Conservation (phyloP, 2,888 invertebrate genomes). For the Gerris lacustris region DNA sequence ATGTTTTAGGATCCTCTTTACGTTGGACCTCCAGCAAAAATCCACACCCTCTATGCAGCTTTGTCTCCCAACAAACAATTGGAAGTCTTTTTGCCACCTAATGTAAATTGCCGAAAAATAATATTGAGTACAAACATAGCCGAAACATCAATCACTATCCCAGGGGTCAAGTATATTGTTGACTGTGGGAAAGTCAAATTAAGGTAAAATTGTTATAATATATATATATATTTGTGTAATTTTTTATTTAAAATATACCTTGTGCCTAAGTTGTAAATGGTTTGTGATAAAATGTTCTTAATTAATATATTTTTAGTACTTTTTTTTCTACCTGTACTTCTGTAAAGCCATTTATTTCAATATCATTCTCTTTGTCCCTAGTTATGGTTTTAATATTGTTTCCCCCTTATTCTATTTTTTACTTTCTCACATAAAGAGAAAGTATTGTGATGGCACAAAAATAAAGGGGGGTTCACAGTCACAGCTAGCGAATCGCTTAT, state of each 20-base stretch:
- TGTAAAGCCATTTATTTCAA: too few species aligned
- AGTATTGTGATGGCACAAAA: too few species aligned
- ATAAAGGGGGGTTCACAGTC: too few species aligned
- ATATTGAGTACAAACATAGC: conserved; percentile 48
- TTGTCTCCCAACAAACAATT: conserved; percentile 41
- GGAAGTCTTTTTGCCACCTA: conserved; percentile 40
- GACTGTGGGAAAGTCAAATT: conserved; percentile 87
- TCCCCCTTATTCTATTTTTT: too few species aligned
- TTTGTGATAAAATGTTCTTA: conserved; percentile 9
- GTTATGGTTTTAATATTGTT: too few species aligned
- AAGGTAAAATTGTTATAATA: conserved; percentile 42
- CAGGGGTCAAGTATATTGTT: conserved; percentile 74
- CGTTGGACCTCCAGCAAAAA: conserved; percentile 51
- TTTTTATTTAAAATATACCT: too few species aligned
- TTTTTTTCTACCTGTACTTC: too few species aligned
- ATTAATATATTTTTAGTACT: neutral
- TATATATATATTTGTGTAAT: too few species aligned
- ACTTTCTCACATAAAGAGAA: too few species aligned
- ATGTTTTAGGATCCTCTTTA: conserved; percentile 23
- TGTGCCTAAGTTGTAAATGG: neutral
- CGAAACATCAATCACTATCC: conserved; percentile 49
- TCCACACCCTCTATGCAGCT: conserved; percentile 50
- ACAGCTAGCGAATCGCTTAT: too few species aligned
- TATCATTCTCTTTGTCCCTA: too few species aligned
- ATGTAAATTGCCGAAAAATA: conserved; percentile 41